Evolutionary conservation across 2,797 vertebrate genomes (phyloP).

Genomic region (Tenualosa thibaudeaui): DNA sequence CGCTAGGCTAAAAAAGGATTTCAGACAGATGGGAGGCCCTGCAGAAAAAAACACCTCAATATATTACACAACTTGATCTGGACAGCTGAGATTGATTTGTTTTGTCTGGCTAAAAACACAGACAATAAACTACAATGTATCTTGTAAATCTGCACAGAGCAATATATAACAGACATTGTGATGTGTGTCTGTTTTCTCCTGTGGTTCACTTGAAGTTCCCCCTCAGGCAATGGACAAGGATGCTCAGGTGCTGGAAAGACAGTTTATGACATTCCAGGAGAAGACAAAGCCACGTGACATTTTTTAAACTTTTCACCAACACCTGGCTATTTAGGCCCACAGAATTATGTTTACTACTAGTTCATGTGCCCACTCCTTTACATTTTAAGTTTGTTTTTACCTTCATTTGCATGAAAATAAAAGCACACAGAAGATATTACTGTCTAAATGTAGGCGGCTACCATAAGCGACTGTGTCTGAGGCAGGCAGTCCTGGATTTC

Average conservation of each 20-base stretch:
- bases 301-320: background rate
- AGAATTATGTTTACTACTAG: background rate
- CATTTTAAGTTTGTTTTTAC: background rate
- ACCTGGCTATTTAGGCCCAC: slow-evolving; percentile 1
- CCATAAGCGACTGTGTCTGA: background rate
- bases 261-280: background rate
- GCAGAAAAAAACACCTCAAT: background rate
- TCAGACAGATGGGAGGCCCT: background rate
- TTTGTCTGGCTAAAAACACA: background rate
- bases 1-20: background rate
- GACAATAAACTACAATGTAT: background rate
- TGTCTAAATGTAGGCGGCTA: background rate
- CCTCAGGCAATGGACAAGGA: background rate
- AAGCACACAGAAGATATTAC: background rate
- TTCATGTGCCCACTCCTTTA: background rate
- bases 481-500: slow-evolving; percentile 6
- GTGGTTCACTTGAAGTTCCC: background rate
- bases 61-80: background rate
- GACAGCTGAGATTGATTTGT: background rate
- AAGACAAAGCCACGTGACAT: background rate
- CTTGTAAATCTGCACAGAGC: background rate
- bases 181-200: background rate
- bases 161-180: background rate
- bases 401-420: background rate
- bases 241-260: background rate